These are phyloP conservation scores for Philaethria dido DNA, from an alignment of 2,888 invertebrate species.

Conservation along the genomic window DNA sequence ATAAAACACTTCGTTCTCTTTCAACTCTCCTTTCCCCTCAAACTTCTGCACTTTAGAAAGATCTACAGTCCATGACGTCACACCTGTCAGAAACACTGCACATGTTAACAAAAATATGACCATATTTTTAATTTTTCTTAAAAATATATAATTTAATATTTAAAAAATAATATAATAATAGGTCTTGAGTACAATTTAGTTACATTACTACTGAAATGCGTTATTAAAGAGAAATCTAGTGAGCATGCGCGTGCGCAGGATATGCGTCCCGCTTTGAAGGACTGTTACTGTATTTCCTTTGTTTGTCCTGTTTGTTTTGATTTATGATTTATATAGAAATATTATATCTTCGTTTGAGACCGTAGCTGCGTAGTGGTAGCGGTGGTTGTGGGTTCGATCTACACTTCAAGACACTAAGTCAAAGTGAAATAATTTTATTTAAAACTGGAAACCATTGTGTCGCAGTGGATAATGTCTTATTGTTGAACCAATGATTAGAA, in stretches of 20 bases:
- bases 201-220: not conserved
- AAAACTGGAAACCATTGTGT: no score
- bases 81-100: conserved; percentile 49
- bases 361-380: no score
- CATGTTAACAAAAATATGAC: conserved; percentile 18
- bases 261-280: conserved; percentile 12
- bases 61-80: conserved; percentile 69
- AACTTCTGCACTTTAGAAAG: conserved; percentile 63
- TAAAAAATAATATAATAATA: not conserved
- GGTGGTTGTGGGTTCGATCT: no score
- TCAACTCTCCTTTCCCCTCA: conserved; percentile 43
- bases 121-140: not conserved
- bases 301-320: not conserved
- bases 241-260: conserved; percentile 15
- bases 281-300: conserved; percentile 3
- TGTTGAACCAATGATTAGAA: no score
- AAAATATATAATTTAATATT: no score
- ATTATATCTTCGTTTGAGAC: no score
- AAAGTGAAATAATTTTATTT: no score
- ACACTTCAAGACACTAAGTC: no score
- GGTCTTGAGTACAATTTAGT: not conserved
- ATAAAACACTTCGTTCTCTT: conserved; percentile 45
- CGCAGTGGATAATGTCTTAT: no score
- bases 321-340: no score
- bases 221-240: conserved; percentile 4